Evolutionary conservation across 2,888 invertebrate species (phyloP), one percentile per base, ranked within the genome.

Genomic region (Sarcophaga variegata): DNA sequence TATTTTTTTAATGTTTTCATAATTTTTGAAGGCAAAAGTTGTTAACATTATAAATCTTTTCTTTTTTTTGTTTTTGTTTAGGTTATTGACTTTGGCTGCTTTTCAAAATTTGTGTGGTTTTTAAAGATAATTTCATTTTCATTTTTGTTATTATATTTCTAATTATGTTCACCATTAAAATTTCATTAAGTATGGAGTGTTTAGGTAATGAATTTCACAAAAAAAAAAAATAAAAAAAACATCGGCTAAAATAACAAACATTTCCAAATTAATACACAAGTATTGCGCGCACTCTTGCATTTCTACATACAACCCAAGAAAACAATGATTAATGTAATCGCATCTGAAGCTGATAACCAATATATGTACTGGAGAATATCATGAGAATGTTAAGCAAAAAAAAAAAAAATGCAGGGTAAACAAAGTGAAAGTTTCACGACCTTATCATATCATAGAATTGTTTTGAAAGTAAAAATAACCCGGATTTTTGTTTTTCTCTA

Each of bases 21-120:
- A 75, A 37, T 54, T 79, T 37, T 80, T 77, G 80, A 80, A 76
- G 84, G 84, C 80, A 60, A 84, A 64, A 76, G 64, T 70, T 80
- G 76, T 84, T 84, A 76, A 81, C 66, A 71, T 54, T 54, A 54
- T 60, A 66, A 54, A 54, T 54, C 4, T 54, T 54, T 54, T 63
- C 64, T 54, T 60, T 27, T n/a, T 54, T 54, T 12, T 49, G 11
- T 49, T 66, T 67, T 78, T 67, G 12, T 14, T 25, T 49, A 77
- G 76, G 84, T 75, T 79, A 80, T 76, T 84, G 75, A 84, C 83
- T 75, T 60, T 69, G 27, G 10, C 64, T 70, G 10, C 54, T 45
- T 45, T 60, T 74, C 27, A n/a, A 47, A 54, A 12, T 22, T 12
- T 22, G 25, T 47, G 54, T 54, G 37, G 37, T 54, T 54, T 54